Evolutionary conservation across 1,140 invertebrate genomes (phyloP).

Genomic region (Panagrolaimus sp.): DNA sequence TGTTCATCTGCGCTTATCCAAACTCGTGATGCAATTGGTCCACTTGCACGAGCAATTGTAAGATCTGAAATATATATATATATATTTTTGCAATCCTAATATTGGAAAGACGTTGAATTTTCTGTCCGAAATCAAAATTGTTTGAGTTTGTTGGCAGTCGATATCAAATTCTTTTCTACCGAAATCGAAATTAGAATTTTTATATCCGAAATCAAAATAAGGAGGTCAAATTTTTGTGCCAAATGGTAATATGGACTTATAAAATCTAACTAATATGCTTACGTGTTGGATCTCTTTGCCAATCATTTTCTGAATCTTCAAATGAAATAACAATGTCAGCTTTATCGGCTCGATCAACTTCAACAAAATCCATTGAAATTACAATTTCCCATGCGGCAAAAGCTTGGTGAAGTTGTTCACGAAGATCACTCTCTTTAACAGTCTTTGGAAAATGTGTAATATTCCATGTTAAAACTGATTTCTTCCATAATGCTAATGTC

Average conservation of each 20-base stretch:
- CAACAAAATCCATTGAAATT: neutral
- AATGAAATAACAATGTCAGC: slow-evolving; percentile 3
- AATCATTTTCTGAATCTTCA: slow-evolving; percentile 10
- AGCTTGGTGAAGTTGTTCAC: neutral
- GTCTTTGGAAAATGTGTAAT: slow-evolving; percentile 4
- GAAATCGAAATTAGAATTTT: too few species aligned
- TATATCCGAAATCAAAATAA: too few species aligned
- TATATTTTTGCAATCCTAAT: too few species aligned
- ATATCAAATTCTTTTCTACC: too few species aligned
- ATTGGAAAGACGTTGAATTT: too few species aligned
- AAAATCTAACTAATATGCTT: neutral
- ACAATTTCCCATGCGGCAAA: slow-evolving; percentile 6
- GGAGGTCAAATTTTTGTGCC: too few species aligned
- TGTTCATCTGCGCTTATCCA: slow-evolving; percentile 9
- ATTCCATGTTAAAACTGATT: neutral
- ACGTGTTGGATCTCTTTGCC: slow-evolving; percentile 1
- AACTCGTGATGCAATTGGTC: slow-evolving; percentile 4
- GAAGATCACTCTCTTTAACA: neutral
- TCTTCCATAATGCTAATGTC: neutral
- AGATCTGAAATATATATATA: too few species aligned
- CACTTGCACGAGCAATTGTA: neutral
- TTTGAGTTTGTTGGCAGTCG: too few species aligned
- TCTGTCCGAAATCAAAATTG: too few species aligned
- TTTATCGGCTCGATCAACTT: neutral
- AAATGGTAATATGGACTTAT: too few species aligned